Percentiles rank a stretch among this genome's conserved stretches.
Evolutionary conservation across 2,888 invertebrate species (phyloP).

Genomic region (Meganola albula): DNA sequence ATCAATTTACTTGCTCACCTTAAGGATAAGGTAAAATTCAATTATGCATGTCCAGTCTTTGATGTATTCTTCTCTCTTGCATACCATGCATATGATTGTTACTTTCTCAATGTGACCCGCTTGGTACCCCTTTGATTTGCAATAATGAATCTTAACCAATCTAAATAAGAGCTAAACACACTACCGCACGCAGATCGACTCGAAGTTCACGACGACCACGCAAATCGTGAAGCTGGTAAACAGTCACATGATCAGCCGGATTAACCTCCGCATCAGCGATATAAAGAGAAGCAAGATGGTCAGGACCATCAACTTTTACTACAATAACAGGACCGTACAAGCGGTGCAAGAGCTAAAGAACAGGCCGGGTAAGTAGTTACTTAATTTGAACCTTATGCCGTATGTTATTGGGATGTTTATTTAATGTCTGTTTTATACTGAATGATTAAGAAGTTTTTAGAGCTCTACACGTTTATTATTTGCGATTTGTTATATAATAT

Average conservation of each 20-base stretch:
- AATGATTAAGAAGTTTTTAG: too few species aligned
- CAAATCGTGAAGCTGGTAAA: slow-evolving; percentile 97
- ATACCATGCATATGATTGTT: too few species aligned
- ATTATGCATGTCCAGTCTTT: too few species aligned
- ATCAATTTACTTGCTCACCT: too few species aligned
- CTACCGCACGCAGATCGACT: slow-evolving; percentile 82
- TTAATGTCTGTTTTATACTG: too few species aligned
- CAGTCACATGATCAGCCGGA: slow-evolving; percentile 96
- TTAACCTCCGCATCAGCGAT: slow-evolving; percentile 95
- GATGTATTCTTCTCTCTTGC: too few species aligned
- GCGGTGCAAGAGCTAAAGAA: slow-evolving; percentile 98
- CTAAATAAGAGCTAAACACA: slow-evolving; percentile 44
- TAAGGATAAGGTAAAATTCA: too few species aligned
- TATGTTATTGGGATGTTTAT: too few species aligned
- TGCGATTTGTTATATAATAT: too few species aligned
- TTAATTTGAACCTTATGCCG: too few species aligned
- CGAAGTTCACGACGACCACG: slow-evolving; percentile 98
- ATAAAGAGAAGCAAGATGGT: slow-evolving; percentile 98
- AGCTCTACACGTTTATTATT: too few species aligned
- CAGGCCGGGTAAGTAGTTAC: slow-evolving; percentile 82
- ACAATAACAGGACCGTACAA: slow-evolving; percentile 96
- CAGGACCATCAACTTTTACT: slow-evolving; percentile 95
- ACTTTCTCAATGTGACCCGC: too few species aligned
- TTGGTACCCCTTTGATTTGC: neutral
- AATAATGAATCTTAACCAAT: slow-evolving; percentile 13